phyloP scores from a whole-genome alignment of 2,888 invertebrate species.

The Crioceris asparagi region DNA sequence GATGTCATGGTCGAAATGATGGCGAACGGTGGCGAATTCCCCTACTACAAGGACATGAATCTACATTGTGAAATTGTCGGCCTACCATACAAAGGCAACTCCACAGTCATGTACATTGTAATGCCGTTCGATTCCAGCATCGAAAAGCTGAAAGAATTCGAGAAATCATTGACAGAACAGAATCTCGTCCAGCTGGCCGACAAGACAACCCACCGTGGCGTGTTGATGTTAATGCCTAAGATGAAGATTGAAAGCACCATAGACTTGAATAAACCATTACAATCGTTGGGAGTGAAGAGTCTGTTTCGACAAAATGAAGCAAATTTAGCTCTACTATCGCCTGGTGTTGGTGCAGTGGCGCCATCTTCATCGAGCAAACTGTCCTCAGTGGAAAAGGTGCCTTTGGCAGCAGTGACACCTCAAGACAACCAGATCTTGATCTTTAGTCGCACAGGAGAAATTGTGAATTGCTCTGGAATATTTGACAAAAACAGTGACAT shows the following conservation, averaged over 20 bases:
- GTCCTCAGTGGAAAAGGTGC: slow-evolving; percentile 7
- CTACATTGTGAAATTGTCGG: slow-evolving; percentile 53
- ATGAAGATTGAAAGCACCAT: slow-evolving; percentile 55
- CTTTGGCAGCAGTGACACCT: slow-evolving; percentile 4
- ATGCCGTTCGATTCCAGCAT: slow-evolving; percentile 46
- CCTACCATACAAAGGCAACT: slow-evolving; percentile 59
- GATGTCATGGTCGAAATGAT: slow-evolving; percentile 50
- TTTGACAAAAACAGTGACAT: slow-evolving; percentile 25
- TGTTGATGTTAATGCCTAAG: slow-evolving; percentile 55
- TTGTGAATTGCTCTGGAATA: slow-evolving; percentile 26
- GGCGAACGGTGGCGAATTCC: slow-evolving; percentile 51
- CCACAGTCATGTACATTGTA: slow-evolving; percentile 54
- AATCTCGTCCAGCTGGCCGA: slow-evolving; percentile 43
- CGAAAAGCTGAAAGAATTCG: slow-evolving; percentile 39
- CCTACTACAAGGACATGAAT: slow-evolving; percentile 43
- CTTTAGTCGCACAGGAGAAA: slow-evolving; percentile 21
- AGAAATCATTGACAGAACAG: slow-evolving; percentile 40
- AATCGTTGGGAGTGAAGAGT: slow-evolving; percentile 45
- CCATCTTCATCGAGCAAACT: slow-evolving; percentile 1
- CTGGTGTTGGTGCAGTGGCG: slow-evolving; percentile 26
- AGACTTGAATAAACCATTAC: slow-evolving; percentile 45
- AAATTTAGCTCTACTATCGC: slow-evolving; percentile 56
- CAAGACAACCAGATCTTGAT: slow-evolving; percentile 20
- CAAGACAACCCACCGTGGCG: slow-evolving; percentile 38
- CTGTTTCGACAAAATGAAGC: slow-evolving; percentile 53